Evolutionary conservation across 2,888 invertebrate genomes (phyloP).

Genomic region (Drosophila pegasa): DNA sequence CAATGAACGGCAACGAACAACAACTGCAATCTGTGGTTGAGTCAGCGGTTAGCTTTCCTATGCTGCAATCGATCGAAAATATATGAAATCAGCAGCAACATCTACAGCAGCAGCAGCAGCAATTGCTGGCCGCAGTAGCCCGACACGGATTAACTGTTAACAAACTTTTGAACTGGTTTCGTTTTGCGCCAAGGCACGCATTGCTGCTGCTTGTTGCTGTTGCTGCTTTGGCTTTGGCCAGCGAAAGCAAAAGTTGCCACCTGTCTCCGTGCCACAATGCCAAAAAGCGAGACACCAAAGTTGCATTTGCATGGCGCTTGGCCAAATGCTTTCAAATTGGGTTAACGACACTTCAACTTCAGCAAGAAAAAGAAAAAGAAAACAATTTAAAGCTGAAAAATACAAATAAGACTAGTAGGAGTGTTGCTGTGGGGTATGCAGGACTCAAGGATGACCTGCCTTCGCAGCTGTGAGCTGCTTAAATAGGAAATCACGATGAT

Average conservation of each 20-base stretch:
- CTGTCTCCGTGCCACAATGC: slow-evolving; percentile 61
- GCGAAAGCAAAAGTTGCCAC: slow-evolving; percentile 79
- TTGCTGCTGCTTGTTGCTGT: slow-evolving; percentile 4
- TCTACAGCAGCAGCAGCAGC: slow-evolving; percentile 11
- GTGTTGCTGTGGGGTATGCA: background rate
- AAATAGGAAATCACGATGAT: background rate
- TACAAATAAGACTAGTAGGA: background rate
- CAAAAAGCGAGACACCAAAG: slow-evolving; percentile 40
- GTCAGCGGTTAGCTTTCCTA: slow-evolving; percentile 45
- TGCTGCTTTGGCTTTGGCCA: slow-evolving; percentile 43
- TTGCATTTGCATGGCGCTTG: slow-evolving; percentile 72
- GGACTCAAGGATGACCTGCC: background rate
- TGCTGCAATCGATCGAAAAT: slow-evolving; percentile 68
- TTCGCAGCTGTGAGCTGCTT: background rate
- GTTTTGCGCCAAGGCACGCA: slow-evolving; percentile 34
- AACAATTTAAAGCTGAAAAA: slow-evolving; percentile 13
- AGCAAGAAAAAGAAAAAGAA: slow-evolving; percentile 14
- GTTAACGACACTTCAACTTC: slow-evolving; percentile 82
- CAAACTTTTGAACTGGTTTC: slow-evolving; percentile 75
- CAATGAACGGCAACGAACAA: slow-evolving; percentile 12
- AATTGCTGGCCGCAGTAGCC: slow-evolving; percentile 1
- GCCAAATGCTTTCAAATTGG: slow-evolving; percentile 80
- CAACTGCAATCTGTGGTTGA: slow-evolving; percentile 44
- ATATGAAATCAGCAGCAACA: slow-evolving; percentile 21
- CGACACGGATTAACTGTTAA: slow-evolving; percentile 41